These are phyloP conservation scores for Rhabditoides inermis DNA, from an alignment of 2,888 invertebrate species.

Conservation along the genomic window DNA sequence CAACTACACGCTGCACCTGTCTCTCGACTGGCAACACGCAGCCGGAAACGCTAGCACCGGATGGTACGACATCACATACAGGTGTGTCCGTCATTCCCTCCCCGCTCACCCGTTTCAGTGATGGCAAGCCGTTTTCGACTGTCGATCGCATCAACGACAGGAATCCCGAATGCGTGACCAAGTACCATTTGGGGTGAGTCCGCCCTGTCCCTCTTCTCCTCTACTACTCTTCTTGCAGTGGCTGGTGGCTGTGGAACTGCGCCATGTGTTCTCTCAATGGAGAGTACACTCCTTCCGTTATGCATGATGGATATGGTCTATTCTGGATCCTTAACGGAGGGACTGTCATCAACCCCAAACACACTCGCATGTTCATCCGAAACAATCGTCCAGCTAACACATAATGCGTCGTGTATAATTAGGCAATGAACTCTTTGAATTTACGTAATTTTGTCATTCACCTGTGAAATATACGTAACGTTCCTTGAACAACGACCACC, in stretches of 20 bases:
- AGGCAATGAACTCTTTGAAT: too few species aligned
- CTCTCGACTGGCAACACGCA: conserved; percentile 18
- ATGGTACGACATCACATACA: too few species aligned
- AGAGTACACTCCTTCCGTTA: conserved; percentile 31
- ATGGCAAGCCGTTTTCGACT: conserved; percentile 41
- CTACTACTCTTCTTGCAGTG: conserved; percentile 18
- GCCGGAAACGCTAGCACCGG: conserved; percentile 35
- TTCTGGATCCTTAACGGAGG: too few species aligned
- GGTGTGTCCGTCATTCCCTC: too few species aligned
- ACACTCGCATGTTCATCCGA: too few species aligned
- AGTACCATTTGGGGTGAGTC: conserved; percentile 37
- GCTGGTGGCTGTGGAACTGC: conserved; percentile 47
- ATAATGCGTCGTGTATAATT: too few species aligned
- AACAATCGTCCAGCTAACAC: too few species aligned
- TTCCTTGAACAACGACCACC: too few species aligned
- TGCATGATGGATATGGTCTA: conserved; percentile 36
- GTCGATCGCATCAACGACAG: conserved; percentile 40
- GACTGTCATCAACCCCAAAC: too few species aligned
- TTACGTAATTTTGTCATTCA: too few species aligned
- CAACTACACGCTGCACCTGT: conserved; percentile 12
- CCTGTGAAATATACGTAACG: too few species aligned
- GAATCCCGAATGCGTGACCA: conserved; percentile 24
- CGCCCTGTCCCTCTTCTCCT: background rate
- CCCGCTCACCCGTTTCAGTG: too few species aligned
- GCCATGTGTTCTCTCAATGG: conserved; percentile 37